Percentiles rank a stretch among this genome's conserved stretches.
Conservation (phyloP, 2,888 invertebrate genomes). For the Dryomyza anilis region DNA sequence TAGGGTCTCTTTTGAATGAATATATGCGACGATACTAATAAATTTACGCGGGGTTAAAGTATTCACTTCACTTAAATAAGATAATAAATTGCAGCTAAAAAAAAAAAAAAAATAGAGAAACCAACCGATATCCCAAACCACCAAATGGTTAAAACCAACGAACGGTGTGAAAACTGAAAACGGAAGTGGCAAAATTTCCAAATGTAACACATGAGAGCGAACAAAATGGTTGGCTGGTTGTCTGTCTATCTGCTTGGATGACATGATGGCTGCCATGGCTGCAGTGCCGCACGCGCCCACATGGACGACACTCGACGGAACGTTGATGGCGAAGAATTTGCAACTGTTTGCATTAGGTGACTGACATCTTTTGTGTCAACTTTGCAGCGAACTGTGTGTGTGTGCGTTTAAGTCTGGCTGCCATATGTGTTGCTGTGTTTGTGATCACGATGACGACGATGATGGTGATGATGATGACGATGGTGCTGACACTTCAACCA, state of each 20-base stretch:
- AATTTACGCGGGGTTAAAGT: not conserved
- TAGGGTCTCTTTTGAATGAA: too few species aligned
- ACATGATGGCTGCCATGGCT: not conserved
- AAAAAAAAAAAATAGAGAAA: not conserved
- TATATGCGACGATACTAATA: too few species aligned
- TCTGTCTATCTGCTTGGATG: too few species aligned
- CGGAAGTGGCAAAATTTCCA: slow-evolving; percentile 16
- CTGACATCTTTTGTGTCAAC: slow-evolving; percentile 28
- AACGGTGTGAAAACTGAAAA: too few species aligned
- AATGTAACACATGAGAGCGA: slow-evolving; percentile 7
- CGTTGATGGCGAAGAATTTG: slow-evolving; percentile 1
- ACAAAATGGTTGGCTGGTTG: not conserved
- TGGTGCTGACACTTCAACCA: slow-evolving; percentile 28
- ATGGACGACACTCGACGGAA: not conserved
- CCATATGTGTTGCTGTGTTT: not conserved
- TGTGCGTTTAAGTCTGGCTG: too few species aligned
- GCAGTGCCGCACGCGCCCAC: not conserved
- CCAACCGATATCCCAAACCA: too few species aligned
- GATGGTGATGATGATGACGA: not conserved
- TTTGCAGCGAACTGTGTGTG: too few species aligned
- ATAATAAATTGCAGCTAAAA: slow-evolving; percentile 7
- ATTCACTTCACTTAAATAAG: slow-evolving; percentile 17
- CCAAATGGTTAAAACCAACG: slow-evolving; percentile 1
- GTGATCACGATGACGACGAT: not conserved
- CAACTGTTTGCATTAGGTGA: slow-evolving; percentile 20